Conservation (phyloP, 2,888 invertebrate genomes). For the Cosmopolites sordidus region DNA sequence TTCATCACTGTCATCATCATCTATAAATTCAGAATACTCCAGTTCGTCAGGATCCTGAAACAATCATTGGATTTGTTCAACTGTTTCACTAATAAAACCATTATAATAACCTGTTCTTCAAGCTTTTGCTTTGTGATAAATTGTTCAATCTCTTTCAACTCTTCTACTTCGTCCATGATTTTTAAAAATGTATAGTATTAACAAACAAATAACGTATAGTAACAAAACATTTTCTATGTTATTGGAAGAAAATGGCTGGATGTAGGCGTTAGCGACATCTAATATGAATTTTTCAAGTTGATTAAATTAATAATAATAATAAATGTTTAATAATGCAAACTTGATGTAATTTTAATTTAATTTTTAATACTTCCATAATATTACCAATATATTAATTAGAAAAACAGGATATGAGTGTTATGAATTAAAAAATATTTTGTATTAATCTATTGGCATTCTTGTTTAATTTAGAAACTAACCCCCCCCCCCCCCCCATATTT, state of each 20-base stretch:
- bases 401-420: too few species aligned
- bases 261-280: conserved; percentile 3
- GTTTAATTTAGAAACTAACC: too few species aligned
- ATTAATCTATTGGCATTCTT: too few species aligned
- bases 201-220: too few species aligned
- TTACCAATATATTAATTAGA: too few species aligned
- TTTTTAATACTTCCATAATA: too few species aligned
- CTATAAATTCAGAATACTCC: conserved; percentile 14
- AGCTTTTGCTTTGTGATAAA: conserved; percentile 15
- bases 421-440: too few species aligned
- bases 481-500: too few species aligned
- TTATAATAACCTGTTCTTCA: conserved; percentile 6
- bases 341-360: too few species aligned
- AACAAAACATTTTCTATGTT: background rate
- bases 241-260: conserved; percentile 7
- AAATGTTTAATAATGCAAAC: too few species aligned
- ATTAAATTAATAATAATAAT: background rate
- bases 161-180: conserved; percentile 13
- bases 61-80: background rate
- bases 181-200: background rate
- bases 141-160: conserved; percentile 17
- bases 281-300: background rate
- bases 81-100: background rate
- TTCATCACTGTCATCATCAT: conserved; percentile 9
- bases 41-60: conserved; percentile 11